Conservation (phyloP, 92 coral and sea anemone species). For the Zoanthus solanderi region DNA sequence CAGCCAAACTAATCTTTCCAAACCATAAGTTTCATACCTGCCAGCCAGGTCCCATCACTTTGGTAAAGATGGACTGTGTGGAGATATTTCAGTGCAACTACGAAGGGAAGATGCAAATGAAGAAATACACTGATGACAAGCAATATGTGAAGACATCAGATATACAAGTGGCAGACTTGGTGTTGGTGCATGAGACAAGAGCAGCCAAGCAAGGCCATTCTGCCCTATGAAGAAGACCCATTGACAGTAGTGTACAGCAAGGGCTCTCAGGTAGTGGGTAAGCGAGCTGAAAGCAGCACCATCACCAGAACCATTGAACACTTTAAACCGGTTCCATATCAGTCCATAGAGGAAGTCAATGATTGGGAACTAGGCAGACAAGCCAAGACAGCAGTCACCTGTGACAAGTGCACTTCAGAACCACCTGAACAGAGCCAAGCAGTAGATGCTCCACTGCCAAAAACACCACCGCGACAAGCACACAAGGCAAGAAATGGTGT, state of each 20-base stretch:
- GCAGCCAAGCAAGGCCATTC: background rate
- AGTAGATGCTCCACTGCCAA: background rate
- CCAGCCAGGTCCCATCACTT: conserved; percentile 19
- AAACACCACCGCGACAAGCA: no score
- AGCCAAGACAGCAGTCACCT: background rate
- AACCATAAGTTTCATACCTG: conserved; percentile 37
- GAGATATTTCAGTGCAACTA: conserved; percentile 28
- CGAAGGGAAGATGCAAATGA: background rate
- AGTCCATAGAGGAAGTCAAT: no score
- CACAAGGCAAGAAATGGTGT: no score
- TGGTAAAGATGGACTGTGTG: conserved; percentile 11
- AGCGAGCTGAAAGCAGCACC: conserved; percentile 36
- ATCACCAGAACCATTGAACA: no score
- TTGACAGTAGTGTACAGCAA: conserved; percentile 47
- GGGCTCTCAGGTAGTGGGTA: conserved; percentile 45
- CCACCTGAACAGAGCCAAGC: background rate
- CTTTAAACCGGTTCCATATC: no score
- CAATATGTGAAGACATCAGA: conserved; percentile 35
- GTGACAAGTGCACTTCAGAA: background rate
- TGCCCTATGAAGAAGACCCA: conserved; percentile 26
- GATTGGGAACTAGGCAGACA: background rate
- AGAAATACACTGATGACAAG: conserved; percentile 26
- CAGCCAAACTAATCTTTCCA: conserved; percentile 36
- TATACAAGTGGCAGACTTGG: conserved; percentile 53
- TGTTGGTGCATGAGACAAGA: conserved; percentile 39